Evolutionary conservation across 2,113 vertebrate genomes (phyloP).

Genomic region (Rousettus leschenaultii): DNA sequence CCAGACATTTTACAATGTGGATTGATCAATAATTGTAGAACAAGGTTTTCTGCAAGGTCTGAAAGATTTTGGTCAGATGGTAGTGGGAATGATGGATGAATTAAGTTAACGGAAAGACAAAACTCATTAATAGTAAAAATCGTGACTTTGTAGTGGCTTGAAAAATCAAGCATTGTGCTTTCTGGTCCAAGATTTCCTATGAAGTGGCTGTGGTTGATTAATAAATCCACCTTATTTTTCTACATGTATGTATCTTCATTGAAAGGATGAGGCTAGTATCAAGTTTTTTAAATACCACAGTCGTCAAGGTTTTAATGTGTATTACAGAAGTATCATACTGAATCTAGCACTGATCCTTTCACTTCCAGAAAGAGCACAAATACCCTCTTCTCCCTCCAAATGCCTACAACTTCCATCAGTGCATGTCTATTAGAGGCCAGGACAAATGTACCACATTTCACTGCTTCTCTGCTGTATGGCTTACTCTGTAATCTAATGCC

Average conservation of each 20-base stretch:
- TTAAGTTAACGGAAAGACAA: neutral
- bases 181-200: neutral
- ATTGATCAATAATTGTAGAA: neutral
- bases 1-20: neutral
- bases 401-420: neutral
- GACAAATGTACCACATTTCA: constrained; percentile 27
- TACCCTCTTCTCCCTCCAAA: neutral
- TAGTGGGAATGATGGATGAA: neutral
- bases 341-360: neutral
- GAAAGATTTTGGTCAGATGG: neutral
- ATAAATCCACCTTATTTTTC: neutral
- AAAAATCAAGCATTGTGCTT: neutral
- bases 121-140: neutral
- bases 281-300: neutral
- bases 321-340: neutral
- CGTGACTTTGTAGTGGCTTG: neutral
- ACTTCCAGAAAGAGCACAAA: neutral
- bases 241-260: neutral
- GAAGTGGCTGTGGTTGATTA: neutral
- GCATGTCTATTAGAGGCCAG: neutral
- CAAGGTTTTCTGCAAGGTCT: neutral
- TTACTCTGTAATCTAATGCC: constrained; percentile 64
- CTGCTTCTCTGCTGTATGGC: neutral
- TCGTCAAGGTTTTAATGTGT: neutral
- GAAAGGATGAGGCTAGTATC: neutral